A percentile compares a stretch with the other conserved stretches of the same genome.
Conservation (phyloP, 2,113 vertebrate species). For the Takifugu bimaculatus region DNA sequence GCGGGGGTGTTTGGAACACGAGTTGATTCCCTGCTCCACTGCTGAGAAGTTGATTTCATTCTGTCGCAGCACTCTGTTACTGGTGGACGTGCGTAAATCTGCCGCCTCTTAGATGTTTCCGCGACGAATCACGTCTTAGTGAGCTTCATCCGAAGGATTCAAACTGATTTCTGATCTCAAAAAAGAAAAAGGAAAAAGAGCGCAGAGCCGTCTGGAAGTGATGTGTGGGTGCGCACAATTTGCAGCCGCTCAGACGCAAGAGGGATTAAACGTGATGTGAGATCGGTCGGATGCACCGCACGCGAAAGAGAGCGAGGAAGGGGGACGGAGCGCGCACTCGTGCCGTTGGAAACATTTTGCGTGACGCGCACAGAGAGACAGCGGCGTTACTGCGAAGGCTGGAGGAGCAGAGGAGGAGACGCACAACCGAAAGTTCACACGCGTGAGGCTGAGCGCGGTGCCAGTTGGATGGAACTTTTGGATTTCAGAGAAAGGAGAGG, state of each 20-base stretch:
- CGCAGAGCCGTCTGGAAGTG: background rate
- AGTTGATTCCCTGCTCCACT: conserved; percentile 28
- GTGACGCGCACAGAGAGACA: conserved; percentile 54
- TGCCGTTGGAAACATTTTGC: conserved; percentile 39
- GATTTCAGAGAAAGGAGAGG: conserved; percentile 6
- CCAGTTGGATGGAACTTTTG: conserved; percentile 40
- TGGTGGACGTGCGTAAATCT: conserved; percentile 38
- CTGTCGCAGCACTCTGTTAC: conserved; percentile 6
- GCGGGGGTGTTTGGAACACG: conserved; percentile 20
- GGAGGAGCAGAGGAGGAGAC: conserved; percentile 36
- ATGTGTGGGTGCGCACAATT: conserved; percentile 6
- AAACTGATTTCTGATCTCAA: conserved; percentile 7
- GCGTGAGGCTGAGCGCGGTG: conserved; percentile 26
- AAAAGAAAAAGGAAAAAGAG: background rate
- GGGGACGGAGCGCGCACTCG: conserved; percentile 58
- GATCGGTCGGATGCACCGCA: conserved; percentile 45
- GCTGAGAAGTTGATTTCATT: conserved; percentile 44
- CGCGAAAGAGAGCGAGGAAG: conserved; percentile 32
- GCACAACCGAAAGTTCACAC: conserved; percentile 51
- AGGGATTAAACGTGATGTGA: conserved; percentile 31
- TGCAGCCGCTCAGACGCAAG: conserved; percentile 25
- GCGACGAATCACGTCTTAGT: conserved; percentile 13
- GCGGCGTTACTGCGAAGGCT: conserved; percentile 47
- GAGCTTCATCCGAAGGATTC: background rate
- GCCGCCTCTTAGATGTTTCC: background rate